Percentiles rank a stretch among this genome's conserved stretches.
These are phyloP conservation scores for Alosa alosa DNA, from an alignment of 2,113 vertebrate species.

Conservation along the genomic window DNA sequence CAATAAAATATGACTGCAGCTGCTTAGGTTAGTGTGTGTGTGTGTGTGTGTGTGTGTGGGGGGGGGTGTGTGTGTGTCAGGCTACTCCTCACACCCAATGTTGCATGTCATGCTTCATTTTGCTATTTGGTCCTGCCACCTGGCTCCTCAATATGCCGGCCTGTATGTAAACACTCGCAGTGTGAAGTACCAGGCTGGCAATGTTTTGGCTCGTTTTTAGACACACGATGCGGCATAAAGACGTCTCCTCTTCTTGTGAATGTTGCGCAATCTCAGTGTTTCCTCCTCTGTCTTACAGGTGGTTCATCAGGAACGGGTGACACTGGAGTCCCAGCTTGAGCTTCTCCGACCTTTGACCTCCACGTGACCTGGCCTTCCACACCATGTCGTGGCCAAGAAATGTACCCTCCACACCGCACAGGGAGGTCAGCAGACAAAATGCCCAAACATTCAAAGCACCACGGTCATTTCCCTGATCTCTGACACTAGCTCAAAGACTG, in stretches of 20 bases:
- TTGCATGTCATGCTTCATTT: too few relatives aligned
- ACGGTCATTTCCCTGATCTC: background rate
- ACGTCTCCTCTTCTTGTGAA: too few relatives aligned
- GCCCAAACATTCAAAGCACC: background rate
- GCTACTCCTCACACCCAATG: too few relatives aligned
- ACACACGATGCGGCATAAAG: too few relatives aligned
- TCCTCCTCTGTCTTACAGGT: slow-evolving; percentile 69
- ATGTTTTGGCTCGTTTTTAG: too few relatives aligned
- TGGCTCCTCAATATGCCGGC: too few relatives aligned
- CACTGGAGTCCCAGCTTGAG: slow-evolving; percentile 91
- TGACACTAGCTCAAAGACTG: background rate
- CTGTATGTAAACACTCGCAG: too few relatives aligned
- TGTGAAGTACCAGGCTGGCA: too few relatives aligned
- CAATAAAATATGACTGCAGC: background rate
- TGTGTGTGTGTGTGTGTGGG: background rate
- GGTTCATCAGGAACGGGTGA: slow-evolving; percentile 88
- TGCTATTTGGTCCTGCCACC: too few relatives aligned
- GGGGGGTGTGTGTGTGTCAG: background rate
- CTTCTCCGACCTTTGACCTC: slow-evolving; percentile 85
- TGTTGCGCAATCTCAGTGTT: too few relatives aligned
- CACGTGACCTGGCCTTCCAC: slow-evolving; percentile 66
- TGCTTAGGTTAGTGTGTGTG: background rate
- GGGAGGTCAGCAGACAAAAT: background rate
- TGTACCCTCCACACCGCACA: background rate
- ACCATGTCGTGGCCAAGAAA: background rate